phyloP scores from a whole-genome alignment of 2,888 invertebrate genomes.

The Plusia festucae region DNA sequence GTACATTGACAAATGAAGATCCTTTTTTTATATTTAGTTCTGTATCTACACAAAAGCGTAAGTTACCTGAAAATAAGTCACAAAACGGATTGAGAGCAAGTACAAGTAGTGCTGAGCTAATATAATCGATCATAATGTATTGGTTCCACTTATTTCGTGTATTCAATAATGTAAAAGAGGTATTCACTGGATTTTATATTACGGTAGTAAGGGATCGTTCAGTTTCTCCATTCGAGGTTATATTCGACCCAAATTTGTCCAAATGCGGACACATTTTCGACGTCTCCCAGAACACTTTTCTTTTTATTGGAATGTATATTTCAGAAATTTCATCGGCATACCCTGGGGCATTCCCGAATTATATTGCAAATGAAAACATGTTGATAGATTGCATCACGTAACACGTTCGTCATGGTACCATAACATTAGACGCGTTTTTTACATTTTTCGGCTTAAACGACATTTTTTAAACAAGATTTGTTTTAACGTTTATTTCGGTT shows the following conservation, averaged over 20 bases:
- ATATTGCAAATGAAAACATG: conserved; percentile 75
- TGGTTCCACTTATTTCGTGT: conserved; percentile 45
- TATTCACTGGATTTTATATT: conserved; percentile 77
- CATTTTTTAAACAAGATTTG: conserved; percentile 33
- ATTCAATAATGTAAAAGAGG: conserved; percentile 75
- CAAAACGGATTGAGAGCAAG: not conserved
- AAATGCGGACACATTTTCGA: conserved; percentile 81
- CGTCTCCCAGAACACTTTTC: conserved; percentile 76
- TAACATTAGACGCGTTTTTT: conserved; percentile 43
- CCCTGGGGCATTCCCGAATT: conserved; percentile 63
- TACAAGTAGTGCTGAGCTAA: not conserved
- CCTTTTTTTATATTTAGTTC: too few relatives aligned
- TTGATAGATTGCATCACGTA: conserved; percentile 68
- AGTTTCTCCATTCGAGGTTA: conserved; percentile 78
- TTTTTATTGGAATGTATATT: conserved; percentile 82
- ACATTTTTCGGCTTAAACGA: conserved; percentile 22
- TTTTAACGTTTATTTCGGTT: conserved; percentile 14
- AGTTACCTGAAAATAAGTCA: not conserved
- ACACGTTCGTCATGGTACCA: conserved; percentile 48
- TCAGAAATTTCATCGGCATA: conserved; percentile 73
- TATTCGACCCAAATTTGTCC: conserved; percentile 83
- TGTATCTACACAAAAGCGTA: not conserved
- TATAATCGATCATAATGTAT: conserved; percentile 11
- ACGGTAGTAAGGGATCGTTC: conserved; percentile 77
- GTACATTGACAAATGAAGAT: too few relatives aligned